Evolutionary conservation across 2,797 vertebrate genomes (phyloP), one percentile per base, ranked within the genome.

Genomic region (Sebastes trivittatus): DNA sequence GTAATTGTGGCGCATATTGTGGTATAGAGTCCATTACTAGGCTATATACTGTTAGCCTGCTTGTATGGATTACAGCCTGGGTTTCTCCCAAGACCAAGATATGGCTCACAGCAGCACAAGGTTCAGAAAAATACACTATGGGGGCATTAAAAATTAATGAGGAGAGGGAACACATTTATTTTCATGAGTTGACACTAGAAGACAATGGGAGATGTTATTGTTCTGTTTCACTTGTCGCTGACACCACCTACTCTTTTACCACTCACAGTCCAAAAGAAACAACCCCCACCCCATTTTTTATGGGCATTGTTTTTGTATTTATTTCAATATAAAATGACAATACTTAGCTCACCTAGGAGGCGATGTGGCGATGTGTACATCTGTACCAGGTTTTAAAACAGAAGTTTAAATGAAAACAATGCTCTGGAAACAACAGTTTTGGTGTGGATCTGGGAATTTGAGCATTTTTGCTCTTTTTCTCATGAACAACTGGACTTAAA

Each of bases 91-190:
- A 32, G 16, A 72, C 25, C 46, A 32, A 29, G 25, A 59, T 46
- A 36, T 75, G 55, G 27, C 38, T 58, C 52, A 14, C 70, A 67
- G 29, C 34, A 25, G 23, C 34, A 4, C 34, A n/a, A 67, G 13
- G 25, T 14, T 52, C 22, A 49, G 22, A 54, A 62, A 69, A 76
- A 70, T 23, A 75, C 62, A 59, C 25, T 77, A 6, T 23, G 27
- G 13, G 60, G 29, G 14, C 11, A 59, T 79, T 55, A 38, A 29
- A 46, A 81, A 59, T 65, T 4, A 71, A 72, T 81, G 76, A 82
- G n/a, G 11, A 11, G 76, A 83, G 20, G 13, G 13, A 36, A 27
- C 62, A 72, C 61, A n/a, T 72, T 79, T 46, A 22, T 72, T 73
- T 16, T 75, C 14, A 66, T 34, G 22, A 13, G n/a, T 23, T 32